Conservation (phyloP, 2,113 vertebrate species). For the Cairina moschata region DNA sequence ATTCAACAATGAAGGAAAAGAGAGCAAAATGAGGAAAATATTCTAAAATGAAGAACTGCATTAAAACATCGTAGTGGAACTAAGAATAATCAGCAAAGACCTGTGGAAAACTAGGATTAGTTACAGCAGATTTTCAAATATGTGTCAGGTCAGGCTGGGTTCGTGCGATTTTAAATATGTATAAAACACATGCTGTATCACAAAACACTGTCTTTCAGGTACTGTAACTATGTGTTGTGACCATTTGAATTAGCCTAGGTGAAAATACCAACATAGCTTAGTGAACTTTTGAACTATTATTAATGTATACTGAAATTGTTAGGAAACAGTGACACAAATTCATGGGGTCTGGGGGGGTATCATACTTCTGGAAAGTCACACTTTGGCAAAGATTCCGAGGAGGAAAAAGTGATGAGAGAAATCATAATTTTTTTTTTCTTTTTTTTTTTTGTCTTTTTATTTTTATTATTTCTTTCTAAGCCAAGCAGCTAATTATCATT, state of each 20-base stretch:
- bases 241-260: neutral
- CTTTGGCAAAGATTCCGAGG: neutral
- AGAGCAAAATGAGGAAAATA: neutral
- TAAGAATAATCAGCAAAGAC: neutral
- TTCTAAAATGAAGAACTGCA: neutral
- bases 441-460: neutral
- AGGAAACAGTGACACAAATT: neutral
- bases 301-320: neutral
- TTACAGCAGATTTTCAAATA: neutral
- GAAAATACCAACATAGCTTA: neutral
- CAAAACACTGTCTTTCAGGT: neutral
- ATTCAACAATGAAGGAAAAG: neutral
- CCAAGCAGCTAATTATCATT: neutral
- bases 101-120: rapidly evolving
- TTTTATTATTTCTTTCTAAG: neutral
- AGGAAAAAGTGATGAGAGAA: neutral
- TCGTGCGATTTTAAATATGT: neutral
- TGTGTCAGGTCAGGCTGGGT: neutral
- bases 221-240: neutral
- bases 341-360: neutral
- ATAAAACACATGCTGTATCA: neutral
- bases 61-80: neutral
- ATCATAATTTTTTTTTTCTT: neutral
- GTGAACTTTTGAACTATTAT: neutral
- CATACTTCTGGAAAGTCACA: neutral